Evolutionary conservation across 2,113 vertebrate genomes (phyloP).

Genomic region (Gobius niger): DNA sequence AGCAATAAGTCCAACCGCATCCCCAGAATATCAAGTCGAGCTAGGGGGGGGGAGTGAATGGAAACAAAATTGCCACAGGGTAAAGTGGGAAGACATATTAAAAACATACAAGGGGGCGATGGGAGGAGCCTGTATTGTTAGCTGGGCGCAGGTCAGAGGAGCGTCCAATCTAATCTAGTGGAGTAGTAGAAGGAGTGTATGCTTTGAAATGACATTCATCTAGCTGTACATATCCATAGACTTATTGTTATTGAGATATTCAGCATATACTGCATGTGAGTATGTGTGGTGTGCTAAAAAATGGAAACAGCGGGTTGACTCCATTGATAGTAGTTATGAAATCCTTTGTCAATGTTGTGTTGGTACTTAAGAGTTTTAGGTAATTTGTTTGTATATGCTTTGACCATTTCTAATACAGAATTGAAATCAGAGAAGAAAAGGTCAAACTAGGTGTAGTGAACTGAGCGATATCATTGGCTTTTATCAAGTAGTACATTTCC

Average conservation of each 20-base stretch:
- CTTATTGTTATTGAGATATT: background rate
- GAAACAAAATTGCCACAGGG: slow-evolving; percentile 51
- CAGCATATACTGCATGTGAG: background rate
- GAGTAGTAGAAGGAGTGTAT: slow-evolving; percentile 1
- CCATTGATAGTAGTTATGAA: too few relatives aligned
- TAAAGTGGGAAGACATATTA: slow-evolving; percentile 56
- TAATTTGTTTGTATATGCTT: too few relatives aligned
- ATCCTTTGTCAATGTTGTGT: too few relatives aligned
- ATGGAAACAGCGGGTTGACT: too few relatives aligned
- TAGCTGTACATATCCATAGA: background rate
- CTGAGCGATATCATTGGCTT: too few relatives aligned
- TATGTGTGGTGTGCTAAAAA: too few relatives aligned
- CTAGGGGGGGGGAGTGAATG: slow-evolving; percentile 20
- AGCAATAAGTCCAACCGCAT: slow-evolving; percentile 48
- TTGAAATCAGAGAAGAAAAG: too few relatives aligned
- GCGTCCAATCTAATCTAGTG: slow-evolving; percentile 41
- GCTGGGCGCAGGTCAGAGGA: slow-evolving; percentile 43
- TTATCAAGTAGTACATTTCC: too few relatives aligned
- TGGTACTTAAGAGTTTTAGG: too few relatives aligned
- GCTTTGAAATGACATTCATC: background rate
- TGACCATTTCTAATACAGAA: too few relatives aligned
- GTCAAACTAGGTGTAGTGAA: too few relatives aligned
- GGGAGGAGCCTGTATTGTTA: slow-evolving; percentile 42
- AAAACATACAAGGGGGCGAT: slow-evolving; percentile 51
- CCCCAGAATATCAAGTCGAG: slow-evolving; percentile 57